A percentile compares a stretch with the other conserved stretches of the same genome.
These are phyloP conservation scores for Stenodera caucasica DNA, from an alignment of 2,888 invertebrate genomes.

Conservation along the genomic window DNA sequence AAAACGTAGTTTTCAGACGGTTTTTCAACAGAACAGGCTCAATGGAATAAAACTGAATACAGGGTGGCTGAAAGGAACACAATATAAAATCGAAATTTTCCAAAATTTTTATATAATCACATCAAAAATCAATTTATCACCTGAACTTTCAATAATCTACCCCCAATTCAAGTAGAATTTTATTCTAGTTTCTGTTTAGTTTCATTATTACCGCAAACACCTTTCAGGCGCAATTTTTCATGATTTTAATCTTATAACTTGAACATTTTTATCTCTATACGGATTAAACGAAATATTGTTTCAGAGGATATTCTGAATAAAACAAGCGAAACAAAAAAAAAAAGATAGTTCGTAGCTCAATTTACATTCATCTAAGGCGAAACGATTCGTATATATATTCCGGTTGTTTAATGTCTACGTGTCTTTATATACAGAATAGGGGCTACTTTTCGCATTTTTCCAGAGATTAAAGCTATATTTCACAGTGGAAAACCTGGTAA, in stretches of 20 bases:
- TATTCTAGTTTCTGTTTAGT: too few relatives aligned
- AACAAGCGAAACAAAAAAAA: neutral
- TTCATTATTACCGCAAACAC: neutral
- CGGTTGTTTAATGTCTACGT: conserved; percentile 13
- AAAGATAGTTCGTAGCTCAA: conserved; percentile 29
- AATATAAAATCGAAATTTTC: too few relatives aligned
- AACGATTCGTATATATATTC: conserved; percentile 40
- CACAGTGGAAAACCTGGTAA: conserved; percentile 35
- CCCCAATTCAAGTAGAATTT: too few relatives aligned
- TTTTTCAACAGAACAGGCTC: conserved; percentile 39
- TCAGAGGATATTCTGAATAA: neutral
- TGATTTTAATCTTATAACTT: neutral
- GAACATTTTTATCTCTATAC: too few relatives aligned
- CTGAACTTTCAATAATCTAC: too few relatives aligned
- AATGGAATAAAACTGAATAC: neutral
- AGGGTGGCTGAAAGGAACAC: neutral
- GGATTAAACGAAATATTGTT: too few relatives aligned
- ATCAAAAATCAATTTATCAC: too few relatives aligned
- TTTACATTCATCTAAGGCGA: conserved; percentile 57
- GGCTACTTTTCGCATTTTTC: conserved; percentile 52
- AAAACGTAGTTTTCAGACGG: conserved; percentile 52
- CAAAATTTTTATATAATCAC: too few relatives aligned
- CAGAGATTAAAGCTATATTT: conserved; percentile 58
- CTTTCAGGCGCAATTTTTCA: neutral
- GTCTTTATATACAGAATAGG: neutral